phyloP scores from a whole-genome alignment of 2,888 invertebrate genomes.

The Aplocera efformata region DNA sequence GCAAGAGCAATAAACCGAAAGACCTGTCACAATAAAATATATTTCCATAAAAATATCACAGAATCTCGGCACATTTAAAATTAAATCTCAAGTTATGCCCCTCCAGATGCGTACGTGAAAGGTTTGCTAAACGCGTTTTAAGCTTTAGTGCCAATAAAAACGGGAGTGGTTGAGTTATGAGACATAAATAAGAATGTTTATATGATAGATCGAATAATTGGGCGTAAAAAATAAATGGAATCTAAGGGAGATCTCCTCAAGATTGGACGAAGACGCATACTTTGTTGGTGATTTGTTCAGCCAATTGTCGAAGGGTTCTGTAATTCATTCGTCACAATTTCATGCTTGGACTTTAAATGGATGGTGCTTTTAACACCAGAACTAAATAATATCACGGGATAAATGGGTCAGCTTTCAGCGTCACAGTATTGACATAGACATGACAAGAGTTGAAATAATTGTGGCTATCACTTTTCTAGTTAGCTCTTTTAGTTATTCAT shows the following conservation, averaged over 20 bases:
- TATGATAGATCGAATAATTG: slow-evolving; percentile 68
- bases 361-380: too few species aligned
- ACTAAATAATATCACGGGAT: too few species aligned
- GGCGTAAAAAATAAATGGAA: slow-evolving; percentile 60
- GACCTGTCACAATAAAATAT: slow-evolving; percentile 53
- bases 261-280: slow-evolving; percentile 48
- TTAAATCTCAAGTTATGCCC: slow-evolving; percentile 68
- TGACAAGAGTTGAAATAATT: too few species aligned
- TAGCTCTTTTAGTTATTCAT: too few species aligned
- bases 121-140: slow-evolving; percentile 71
- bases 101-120: slow-evolving; percentile 67
- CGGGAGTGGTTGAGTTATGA: slow-evolving; percentile 53
- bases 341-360: not conserved
- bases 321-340: slow-evolving; percentile 1
- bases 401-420: too few species aligned
- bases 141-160: slow-evolving; percentile 74
- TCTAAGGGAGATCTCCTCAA: slow-evolving; percentile 39
- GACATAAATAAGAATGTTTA: slow-evolving; percentile 25
- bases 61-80: slow-evolving; percentile 63
- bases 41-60: slow-evolving; percentile 69
- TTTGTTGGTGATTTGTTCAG: slow-evolving; percentile 39
- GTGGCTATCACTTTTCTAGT: too few species aligned
- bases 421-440: too few species aligned
- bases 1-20: slow-evolving; percentile 59
- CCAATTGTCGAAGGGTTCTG: slow-evolving; percentile 8